Conservation (phyloP, 2,797 vertebrate genomes). For the Borostomias antarcticus region DNA sequence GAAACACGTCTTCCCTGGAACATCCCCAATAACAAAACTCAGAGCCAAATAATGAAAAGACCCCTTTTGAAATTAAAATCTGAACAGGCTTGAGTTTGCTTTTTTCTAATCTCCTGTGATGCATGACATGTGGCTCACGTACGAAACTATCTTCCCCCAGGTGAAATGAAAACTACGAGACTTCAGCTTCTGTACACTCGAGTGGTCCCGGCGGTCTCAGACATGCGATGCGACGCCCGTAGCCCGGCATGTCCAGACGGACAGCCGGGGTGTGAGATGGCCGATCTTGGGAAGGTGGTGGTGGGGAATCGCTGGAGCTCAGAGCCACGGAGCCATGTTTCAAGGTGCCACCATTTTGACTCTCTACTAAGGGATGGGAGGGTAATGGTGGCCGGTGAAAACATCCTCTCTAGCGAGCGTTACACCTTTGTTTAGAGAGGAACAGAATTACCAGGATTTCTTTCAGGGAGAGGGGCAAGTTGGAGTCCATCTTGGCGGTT, state of each 20-base stretch:
- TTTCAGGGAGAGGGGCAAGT: constrained; percentile 20
- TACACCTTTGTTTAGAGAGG: constrained; percentile 37
- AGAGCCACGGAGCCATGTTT: not conserved
- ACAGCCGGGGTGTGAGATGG: constrained; percentile 31
- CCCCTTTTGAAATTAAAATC: constrained; percentile 29
- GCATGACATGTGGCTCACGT: constrained; percentile 21
- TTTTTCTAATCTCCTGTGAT: constrained; percentile 15
- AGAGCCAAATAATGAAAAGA: constrained; percentile 45
- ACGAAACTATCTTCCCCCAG: constrained; percentile 50
- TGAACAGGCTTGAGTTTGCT: constrained; percentile 9
- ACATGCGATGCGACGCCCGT: constrained; percentile 53
- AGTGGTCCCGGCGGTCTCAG: constrained; percentile 54
- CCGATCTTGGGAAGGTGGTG: constrained; percentile 56
- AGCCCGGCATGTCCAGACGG: constrained; percentile 33
- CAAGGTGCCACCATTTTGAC: constrained; percentile 39
- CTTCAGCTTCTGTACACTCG: constrained; percentile 57
- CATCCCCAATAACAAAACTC: constrained; percentile 47
- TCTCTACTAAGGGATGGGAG: constrained; percentile 31
- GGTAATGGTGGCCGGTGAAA: not conserved
- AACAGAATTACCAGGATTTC: constrained; percentile 33
- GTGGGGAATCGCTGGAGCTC: constrained; percentile 2
- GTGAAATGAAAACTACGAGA: constrained; percentile 52
- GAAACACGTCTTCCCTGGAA: constrained; percentile 40
- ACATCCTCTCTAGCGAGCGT: constrained; percentile 37
- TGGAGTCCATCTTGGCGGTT: constrained; percentile 49